Base-by-base conservation (phyloP, 2,888 invertebrate genomes). In the Automeris io region DNA sequence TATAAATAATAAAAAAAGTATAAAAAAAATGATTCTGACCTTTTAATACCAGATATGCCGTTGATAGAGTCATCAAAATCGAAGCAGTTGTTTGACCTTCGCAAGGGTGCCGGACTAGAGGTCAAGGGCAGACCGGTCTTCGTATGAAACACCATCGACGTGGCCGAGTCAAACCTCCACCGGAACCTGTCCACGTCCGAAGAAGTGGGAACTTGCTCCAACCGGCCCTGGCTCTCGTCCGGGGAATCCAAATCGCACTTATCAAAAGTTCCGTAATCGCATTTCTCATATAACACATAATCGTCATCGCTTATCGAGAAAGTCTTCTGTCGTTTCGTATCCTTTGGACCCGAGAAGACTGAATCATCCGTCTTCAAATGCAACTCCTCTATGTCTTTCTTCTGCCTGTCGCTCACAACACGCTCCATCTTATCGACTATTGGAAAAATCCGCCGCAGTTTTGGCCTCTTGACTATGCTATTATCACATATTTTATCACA, bases 21-120 rank as follows among this genome's bases (percentile, higher is more conserved):
- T 9, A 6, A 8, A 32, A 23, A 21, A 12, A 29, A 26, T 12
- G 31, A 39, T 35, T 61, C 66, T 56, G 64, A 94, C 94, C 93
- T 94, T 81, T 94, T 92, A 51, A 95, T 94, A 25, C 94, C 93
- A 39, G 93, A 91, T 18, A 93, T 91, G 5, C 92, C 91, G 53
- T 91, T 92, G 47, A 95, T 90, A 24, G 91, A 90, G 57, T 93
- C 92, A 76, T 96, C 96, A 61, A 93, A 96, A 66, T 94, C 95
- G 70, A 96, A 95, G 60, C 93, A 91, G 38, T 91, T 90, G 49
- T 91, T 92, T 2, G 94, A 93, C 35, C 92, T 88, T 31, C 95
- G 81, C 44, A 94, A 75, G 0, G 96, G 96, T 1, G 95, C 96
- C 0, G 96, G 96, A 69, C 95, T 95, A 23, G 95, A 95, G 0